These are phyloP conservation scores for Aleadryas rufinucha DNA, from an alignment of 2,113 vertebrate species.

Conservation along the genomic window DNA sequence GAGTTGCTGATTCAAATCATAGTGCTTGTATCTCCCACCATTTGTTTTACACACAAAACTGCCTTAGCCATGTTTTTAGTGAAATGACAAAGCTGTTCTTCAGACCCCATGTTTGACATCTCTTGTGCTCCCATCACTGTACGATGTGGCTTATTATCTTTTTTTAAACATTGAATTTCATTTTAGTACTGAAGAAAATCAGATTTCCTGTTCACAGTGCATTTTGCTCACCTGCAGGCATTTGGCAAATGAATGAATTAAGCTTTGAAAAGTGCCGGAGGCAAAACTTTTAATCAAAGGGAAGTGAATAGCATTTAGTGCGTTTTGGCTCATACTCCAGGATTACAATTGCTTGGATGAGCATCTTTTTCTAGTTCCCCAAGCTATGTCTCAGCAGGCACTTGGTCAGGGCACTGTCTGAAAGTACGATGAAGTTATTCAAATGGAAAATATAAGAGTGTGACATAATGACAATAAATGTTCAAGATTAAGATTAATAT, in stretches of 20 bases:
- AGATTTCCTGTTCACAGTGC: background rate
- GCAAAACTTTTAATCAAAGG: background rate
- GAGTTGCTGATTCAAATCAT: background rate
- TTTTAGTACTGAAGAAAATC: background rate
- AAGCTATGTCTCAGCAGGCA: background rate
- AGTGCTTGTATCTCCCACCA: background rate
- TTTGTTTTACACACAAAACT: background rate
- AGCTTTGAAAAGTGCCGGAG: background rate
- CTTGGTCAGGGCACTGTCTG: background rate
- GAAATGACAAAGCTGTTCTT: background rate
- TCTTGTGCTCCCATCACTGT: background rate
- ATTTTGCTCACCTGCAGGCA: background rate
- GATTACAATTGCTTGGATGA: background rate
- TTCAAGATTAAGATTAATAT: background rate
- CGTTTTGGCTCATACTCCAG: background rate
- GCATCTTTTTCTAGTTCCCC: background rate
- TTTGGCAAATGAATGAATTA: background rate
- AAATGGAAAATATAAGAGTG: background rate
- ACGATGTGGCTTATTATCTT: background rate
- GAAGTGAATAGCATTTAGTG: background rate
- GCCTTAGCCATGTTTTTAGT: background rate
- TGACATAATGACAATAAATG: background rate
- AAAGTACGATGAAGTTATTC: background rate
- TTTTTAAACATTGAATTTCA: background rate
- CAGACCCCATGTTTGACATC: background rate